Conservation (phyloP, 2,113 vertebrate species). For the Coregonus clupeaformis region DNA sequence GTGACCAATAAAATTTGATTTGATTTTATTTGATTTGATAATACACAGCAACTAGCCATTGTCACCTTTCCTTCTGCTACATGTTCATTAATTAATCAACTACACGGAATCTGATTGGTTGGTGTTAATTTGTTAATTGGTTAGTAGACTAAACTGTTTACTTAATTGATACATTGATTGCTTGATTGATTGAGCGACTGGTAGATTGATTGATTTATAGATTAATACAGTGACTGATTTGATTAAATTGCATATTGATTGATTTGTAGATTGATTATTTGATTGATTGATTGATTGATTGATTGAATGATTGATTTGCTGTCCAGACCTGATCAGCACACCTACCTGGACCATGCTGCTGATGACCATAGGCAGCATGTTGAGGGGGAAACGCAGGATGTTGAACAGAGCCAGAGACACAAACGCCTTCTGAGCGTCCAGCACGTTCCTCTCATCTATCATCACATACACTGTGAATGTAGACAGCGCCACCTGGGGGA, state of each 20-base stretch:
- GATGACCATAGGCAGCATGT: constrained; percentile 96
- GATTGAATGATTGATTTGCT: constrained; percentile 2
- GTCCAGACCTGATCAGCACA: neutral
- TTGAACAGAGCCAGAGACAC: constrained; percentile 92
- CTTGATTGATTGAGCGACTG: no score
- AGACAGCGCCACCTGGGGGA: constrained; percentile 77
- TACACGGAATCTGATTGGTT: no score
- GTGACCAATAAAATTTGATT: no score
- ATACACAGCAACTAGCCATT: no score
- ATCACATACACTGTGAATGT: constrained; percentile 86
- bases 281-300: neutral
- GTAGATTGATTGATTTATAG: neutral
- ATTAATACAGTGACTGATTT: no score
- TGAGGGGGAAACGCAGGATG: constrained; percentile 91
- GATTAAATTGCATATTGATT: no score
- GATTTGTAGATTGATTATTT: neutral
- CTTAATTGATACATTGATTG: no score
- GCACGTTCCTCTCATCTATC: constrained; percentile 70
- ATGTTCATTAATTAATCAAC: no score
- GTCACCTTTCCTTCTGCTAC: no score
- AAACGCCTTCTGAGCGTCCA: constrained; percentile 93
- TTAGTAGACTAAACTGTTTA: no score
- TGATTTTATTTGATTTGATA: no score
- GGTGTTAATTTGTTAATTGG: no score
- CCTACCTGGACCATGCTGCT: constrained; percentile 90